Evolutionary conservation across 2,888 invertebrate species (phyloP).

Genomic region (Lysandra bellargus): DNA sequence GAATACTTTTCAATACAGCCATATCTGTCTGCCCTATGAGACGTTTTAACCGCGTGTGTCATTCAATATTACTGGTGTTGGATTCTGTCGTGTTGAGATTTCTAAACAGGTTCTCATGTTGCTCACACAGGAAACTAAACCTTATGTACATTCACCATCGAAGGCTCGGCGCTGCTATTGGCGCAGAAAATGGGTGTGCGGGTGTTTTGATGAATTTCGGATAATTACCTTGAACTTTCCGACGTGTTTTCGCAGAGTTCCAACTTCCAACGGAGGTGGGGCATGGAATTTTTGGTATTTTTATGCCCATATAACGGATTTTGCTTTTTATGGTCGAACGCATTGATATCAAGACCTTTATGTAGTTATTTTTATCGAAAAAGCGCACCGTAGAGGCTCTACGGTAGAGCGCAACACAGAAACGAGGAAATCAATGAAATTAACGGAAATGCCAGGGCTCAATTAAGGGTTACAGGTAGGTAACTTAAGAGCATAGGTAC

Average conservation of each 20-base stretch:
- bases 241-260: neutral
- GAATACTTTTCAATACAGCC: slow-evolving; percentile 60
- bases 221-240: slow-evolving; percentile 4
- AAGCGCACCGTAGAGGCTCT: neutral
- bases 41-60: slow-evolving; percentile 59
- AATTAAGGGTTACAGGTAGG: too few species aligned
- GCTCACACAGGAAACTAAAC: slow-evolving; percentile 45
- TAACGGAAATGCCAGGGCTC: neutral
- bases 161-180: slow-evolving; percentile 39
- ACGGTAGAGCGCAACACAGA: neutral
- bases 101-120: slow-evolving; percentile 36
- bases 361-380: neutral
- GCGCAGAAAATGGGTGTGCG: slow-evolving; percentile 55
- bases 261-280: neutral
- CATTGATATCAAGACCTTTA: neutral
- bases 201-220: slow-evolving; percentile 29
- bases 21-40: slow-evolving; percentile 39
- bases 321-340: neutral
- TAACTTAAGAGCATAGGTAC: too few species aligned
- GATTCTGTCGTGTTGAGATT: slow-evolving; percentile 16
- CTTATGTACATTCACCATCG: slow-evolving; percentile 42
- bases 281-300: neutral
- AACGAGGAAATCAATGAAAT: neutral
- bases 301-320: neutral
- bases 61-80: slow-evolving; percentile 54